phyloP scores from a whole-genome alignment of 2,113 vertebrate species.

The Myotis davidii region DNA sequence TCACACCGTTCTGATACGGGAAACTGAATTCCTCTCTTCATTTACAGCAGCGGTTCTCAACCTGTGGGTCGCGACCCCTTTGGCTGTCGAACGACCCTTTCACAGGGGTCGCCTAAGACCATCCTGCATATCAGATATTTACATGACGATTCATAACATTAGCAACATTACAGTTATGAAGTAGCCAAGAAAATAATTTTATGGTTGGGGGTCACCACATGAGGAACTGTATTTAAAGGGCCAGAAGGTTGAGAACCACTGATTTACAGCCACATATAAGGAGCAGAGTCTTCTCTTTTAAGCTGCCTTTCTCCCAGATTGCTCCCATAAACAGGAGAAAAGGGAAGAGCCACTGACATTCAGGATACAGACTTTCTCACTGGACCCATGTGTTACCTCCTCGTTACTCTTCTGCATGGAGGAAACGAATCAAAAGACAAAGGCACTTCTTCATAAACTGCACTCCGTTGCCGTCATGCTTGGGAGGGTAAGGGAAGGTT shows the following conservation, averaged over 20 bases:
- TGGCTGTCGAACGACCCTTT: too few species aligned
- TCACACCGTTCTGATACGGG: not conserved
- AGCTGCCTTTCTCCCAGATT: not conserved
- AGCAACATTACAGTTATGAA: too few species aligned
- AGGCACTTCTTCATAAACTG: not conserved
- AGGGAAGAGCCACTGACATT: not conserved
- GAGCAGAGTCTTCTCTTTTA: not conserved
- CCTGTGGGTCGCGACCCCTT: too few species aligned
- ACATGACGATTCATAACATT: too few species aligned
- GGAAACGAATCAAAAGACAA: not conserved
- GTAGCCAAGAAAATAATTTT: too few species aligned
- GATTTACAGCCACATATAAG: constrained; percentile 2
- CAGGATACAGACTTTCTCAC: not conserved
- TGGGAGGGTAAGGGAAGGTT: not conserved
- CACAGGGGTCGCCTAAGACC: too few species aligned
- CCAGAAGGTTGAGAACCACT: too few species aligned
- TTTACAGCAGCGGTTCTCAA: not conserved
- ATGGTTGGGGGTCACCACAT: too few species aligned
- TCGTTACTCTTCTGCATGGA: not conserved
- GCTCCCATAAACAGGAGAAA: not conserved
- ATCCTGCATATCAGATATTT: too few species aligned
- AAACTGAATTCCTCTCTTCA: not conserved
- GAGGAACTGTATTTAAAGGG: too few species aligned
- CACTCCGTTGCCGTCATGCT: not conserved
- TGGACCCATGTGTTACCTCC: not conserved